phyloP scores from a whole-genome alignment of 2,113 vertebrate species.

The Lanius ludovicianus region DNA sequence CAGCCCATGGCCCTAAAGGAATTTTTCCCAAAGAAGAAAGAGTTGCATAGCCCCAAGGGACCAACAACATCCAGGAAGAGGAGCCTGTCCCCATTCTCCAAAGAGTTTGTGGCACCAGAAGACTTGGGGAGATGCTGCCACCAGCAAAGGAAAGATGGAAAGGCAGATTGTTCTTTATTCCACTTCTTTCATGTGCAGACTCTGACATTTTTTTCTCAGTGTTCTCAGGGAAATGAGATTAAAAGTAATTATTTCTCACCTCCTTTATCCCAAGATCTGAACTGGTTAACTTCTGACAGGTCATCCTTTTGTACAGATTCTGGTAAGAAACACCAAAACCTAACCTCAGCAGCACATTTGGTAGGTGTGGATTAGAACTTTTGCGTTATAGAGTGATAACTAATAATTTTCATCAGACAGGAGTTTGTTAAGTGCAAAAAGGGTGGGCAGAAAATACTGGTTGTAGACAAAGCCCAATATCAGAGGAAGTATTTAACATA shows the following conservation, averaged over 20 bases:
- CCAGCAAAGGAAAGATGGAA: not conserved
- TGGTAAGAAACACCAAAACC: not conserved
- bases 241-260: not conserved
- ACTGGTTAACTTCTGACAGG: not conserved
- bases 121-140: not conserved
- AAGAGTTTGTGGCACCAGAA: not conserved
- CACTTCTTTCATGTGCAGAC: not conserved
- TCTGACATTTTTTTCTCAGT: not conserved
- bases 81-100: not conserved
- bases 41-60: not conserved
- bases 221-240: not conserved
- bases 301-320: not conserved
- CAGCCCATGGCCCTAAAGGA: not conserved
- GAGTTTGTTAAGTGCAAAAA: not conserved
- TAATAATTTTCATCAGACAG: not conserved
- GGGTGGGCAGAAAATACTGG: not conserved
- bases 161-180: not conserved
- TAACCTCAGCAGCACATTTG: not conserved
- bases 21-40: not conserved
- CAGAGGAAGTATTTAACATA: not conserved
- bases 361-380: not conserved
- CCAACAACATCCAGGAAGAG: not conserved
- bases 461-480: not conserved
- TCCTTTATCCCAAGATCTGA: not conserved
- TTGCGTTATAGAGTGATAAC: not conserved